Conservation (phyloP, 2,888 invertebrate genomes). For the Mamestra brassicae region DNA sequence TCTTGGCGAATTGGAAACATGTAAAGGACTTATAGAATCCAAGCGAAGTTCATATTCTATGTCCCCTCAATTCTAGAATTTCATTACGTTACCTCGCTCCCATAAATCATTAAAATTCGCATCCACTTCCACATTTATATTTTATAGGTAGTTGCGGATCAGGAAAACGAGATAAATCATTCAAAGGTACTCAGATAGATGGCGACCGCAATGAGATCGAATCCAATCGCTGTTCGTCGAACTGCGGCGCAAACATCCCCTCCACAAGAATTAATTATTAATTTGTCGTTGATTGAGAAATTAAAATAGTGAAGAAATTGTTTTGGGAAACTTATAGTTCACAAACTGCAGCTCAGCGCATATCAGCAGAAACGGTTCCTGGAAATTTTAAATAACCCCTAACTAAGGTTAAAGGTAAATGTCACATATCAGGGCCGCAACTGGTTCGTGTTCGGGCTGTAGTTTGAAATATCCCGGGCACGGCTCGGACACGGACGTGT, state of each 20-base stretch:
- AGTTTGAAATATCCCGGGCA: too few species aligned
- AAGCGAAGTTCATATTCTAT: neutral
- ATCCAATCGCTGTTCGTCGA: conserved; percentile 19
- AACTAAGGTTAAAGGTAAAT: too few species aligned
- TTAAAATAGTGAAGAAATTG: neutral
- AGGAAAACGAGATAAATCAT: conserved; percentile 38
- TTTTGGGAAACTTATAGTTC: neutral
- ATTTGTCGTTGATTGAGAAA: conserved; percentile 18
- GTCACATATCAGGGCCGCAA: too few species aligned
- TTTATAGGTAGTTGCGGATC: conserved; percentile 20
- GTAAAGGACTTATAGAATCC: neutral
- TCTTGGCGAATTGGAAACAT: neutral
- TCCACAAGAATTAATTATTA: conserved; percentile 39
- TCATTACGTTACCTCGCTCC: neutral
- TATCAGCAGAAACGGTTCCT: neutral
- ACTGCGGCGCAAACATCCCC: conserved; percentile 30
- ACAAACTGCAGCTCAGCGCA: too few species aligned
- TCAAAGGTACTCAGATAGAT: conserved; percentile 27
- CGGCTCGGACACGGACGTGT: too few species aligned
- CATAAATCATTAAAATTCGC: conserved; percentile 5
- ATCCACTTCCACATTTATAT: conserved; percentile 27
- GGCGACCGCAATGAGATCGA: conserved; percentile 48
- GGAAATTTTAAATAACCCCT: neutral
- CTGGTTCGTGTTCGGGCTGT: too few species aligned
- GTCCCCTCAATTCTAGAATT: neutral